Evolutionary conservation across 2,797 vertebrate species (phyloP).

Genomic region (Mus caroli): DNA sequence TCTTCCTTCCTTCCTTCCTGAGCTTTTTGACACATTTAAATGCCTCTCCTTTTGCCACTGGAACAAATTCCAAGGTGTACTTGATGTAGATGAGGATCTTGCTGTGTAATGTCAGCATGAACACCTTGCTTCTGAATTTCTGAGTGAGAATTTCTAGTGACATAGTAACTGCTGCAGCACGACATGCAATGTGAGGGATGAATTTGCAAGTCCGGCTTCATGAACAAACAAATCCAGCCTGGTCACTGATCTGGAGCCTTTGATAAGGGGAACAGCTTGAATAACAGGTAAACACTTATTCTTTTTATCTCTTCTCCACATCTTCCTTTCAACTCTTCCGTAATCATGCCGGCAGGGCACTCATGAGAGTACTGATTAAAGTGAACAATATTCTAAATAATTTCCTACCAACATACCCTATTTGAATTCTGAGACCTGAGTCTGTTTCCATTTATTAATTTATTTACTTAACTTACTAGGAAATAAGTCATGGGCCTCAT

Average conservation of each 20-base stretch:
- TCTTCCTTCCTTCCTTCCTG: not conserved
- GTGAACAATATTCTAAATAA: conserved; percentile 17
- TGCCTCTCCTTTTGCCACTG: not conserved
- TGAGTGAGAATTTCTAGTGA: not conserved
- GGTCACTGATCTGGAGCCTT: not conserved
- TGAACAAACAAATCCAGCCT: not conserved
- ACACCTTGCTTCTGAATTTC: conserved; percentile 4
- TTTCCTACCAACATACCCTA: conserved; percentile 12
- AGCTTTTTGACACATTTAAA: not conserved
- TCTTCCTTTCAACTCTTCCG: not conserved
- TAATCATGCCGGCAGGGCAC: not conserved
- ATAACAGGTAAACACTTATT: not conserved
- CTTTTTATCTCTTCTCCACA: not conserved
- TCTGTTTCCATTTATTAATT: conserved; percentile 16
- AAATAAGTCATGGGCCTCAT: not conserved
- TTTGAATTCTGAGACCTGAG: conserved; percentile 35
- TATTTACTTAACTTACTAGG: not conserved
- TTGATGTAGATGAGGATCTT: not conserved
- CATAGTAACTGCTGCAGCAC: not conserved
- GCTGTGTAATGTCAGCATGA: not conserved
- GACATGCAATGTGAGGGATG: not conserved
- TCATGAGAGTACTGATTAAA: not conserved
- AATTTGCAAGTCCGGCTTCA: not conserved
- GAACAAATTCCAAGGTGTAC: not conserved
- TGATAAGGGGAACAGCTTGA: not conserved